Percentiles rank a stretch among this genome's conserved stretches.
Evolutionary conservation across 2,888 invertebrate species (phyloP).

Genomic region (Trichogramma dendrolimi): DNA sequence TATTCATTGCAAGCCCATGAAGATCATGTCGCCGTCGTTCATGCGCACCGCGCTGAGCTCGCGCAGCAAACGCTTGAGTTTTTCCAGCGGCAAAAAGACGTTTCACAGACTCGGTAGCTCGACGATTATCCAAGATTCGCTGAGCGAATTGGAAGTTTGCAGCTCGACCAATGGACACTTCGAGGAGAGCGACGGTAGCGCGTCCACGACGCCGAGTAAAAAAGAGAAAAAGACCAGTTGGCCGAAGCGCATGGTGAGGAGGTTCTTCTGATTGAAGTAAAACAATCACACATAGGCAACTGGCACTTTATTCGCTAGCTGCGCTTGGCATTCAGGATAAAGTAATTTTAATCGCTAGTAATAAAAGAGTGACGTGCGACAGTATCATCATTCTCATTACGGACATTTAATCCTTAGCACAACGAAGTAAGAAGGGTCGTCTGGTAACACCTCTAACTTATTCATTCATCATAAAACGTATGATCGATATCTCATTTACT

Average conservation of each 20-base stretch:
- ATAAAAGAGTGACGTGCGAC: no score
- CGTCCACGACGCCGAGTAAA: constrained; percentile 42
- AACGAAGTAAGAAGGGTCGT: no score
- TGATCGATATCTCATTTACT: no score
- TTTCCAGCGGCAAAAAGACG: constrained; percentile 25
- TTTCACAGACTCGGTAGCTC: constrained; percentile 9
- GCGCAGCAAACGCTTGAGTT: constrained; percentile 45
- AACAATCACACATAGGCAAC: constrained; percentile 2
- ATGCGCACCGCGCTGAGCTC: constrained; percentile 52
- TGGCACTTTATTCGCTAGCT: no score
- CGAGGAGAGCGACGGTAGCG: constrained; percentile 41
- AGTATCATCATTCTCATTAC: no score
- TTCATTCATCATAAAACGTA: no score
- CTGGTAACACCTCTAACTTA: no score
- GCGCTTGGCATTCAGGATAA: no score
- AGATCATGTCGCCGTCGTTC: constrained; percentile 47
- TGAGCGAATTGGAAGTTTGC: constrained; percentile 7
- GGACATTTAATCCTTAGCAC: no score
- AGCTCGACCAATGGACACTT: constrained; percentile 30
- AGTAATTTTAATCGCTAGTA: no score
- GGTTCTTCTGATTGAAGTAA: constrained; percentile 66
- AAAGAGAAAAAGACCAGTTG: constrained; percentile 65
- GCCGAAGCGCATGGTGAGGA: constrained; percentile 73
- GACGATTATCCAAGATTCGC: not conserved
- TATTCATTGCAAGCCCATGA: constrained; percentile 18